These are phyloP conservation scores for Pseudois nayaur DNA, from an alignment of 2,113 vertebrate genomes.

Conservation along the genomic window DNA sequence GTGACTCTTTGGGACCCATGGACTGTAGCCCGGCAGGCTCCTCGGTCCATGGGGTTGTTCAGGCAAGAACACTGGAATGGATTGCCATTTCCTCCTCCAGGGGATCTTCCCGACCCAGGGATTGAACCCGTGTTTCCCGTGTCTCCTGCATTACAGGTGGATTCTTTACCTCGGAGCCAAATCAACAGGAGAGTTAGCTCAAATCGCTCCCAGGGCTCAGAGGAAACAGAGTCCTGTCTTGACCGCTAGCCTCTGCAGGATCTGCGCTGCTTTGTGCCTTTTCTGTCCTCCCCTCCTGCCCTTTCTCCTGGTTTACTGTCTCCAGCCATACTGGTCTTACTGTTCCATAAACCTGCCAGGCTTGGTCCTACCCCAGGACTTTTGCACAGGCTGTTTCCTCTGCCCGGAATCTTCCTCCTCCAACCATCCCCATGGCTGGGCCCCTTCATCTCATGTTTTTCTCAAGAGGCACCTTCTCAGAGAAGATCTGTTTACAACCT, in stretches of 20 bases:
- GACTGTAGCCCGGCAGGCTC: not conserved
- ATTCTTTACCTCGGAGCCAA: not conserved
- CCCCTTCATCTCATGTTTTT: not conserved
- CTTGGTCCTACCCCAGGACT: not conserved
- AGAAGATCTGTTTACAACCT: not conserved
- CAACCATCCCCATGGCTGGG: too few species aligned
- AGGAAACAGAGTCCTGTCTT: not conserved
- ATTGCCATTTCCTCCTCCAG: not conserved
- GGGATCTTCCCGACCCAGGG: not conserved
- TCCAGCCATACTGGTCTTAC: not conserved
- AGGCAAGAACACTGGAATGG: not conserved
- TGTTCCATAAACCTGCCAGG: not conserved
- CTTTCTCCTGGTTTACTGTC: not conserved
- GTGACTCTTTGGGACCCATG: not conserved
- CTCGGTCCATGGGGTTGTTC: not conserved
- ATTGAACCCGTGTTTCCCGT: not conserved
- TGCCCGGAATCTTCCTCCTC: not conserved
- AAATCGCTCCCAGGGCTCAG: accelerated
- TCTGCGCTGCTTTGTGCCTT: not conserved
- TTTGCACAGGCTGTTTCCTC: not conserved
- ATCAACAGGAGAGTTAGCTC: not conserved
- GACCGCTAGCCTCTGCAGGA: not conserved
- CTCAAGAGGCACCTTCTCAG: not conserved
- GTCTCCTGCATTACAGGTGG: not conserved
- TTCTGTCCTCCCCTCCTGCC: not conserved